Evolutionary conservation across 2,113 vertebrate species (phyloP).

Genomic region (Poecilia latipinna): DNA sequence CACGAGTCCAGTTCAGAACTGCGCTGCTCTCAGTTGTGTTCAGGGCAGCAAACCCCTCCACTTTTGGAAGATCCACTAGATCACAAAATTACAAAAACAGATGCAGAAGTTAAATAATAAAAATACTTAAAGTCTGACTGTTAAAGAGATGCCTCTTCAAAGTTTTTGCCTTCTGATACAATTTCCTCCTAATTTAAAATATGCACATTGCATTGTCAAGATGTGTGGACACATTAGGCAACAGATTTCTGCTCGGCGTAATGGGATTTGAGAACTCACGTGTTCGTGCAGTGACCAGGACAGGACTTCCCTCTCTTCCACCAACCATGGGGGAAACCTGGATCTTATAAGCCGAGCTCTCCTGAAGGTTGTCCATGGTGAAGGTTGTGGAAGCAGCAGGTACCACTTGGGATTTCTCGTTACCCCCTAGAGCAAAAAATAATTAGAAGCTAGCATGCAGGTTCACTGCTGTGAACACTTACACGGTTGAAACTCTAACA

Average conservation of each 20-base stretch:
- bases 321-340: slow-evolving; percentile 77
- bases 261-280: slow-evolving; percentile 75
- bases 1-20: slow-evolving; percentile 82
- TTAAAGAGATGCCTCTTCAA: not conserved
- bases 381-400: slow-evolving; percentile 71
- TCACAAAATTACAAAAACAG: not conserved
- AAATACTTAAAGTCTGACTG: too few relatives aligned
- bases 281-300: slow-evolving; percentile 82
- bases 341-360: slow-evolving; percentile 84
- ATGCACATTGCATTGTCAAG: not conserved
- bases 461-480: not conserved
- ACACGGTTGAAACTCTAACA: not conserved
- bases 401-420: slow-evolving; percentile 76
- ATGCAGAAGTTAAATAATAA: not conserved
- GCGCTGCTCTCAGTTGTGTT: slow-evolving; percentile 77
- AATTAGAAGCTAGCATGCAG: slow-evolving; percentile 14
- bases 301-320: slow-evolving; percentile 77
- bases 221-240: too few relatives aligned
- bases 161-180: not conserved
- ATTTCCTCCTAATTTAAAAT: not conserved
- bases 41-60: slow-evolving; percentile 73
- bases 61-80: slow-evolving; percentile 85
- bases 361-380: slow-evolving; percentile 77
- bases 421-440: slow-evolving; percentile 74
- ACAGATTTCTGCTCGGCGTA: not conserved